These are phyloP conservation scores for Anabas testudineus DNA, from an alignment of 2,797 vertebrate species.

Conservation along the genomic window DNA sequence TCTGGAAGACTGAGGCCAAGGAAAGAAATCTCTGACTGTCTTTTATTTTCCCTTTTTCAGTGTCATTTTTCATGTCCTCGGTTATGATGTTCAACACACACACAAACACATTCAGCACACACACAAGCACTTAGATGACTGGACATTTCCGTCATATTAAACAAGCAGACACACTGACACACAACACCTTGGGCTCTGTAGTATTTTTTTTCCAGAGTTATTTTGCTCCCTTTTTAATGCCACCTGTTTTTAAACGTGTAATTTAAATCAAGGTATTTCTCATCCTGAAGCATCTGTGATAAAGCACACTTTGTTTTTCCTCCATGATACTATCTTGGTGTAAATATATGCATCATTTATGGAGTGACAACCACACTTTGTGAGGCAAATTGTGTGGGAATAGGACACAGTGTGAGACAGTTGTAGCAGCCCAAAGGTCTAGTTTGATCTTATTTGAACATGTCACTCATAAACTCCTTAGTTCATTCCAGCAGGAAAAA, in stretches of 20 bases:
- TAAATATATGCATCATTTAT: conserved; percentile 77
- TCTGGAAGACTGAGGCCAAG: conserved; percentile 89
- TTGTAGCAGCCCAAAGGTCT: conserved; percentile 22
- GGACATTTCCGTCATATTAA: conserved; percentile 36
- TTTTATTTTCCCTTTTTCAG: conserved; percentile 57
- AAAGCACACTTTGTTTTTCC: conserved; percentile 82
- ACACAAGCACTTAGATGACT: conserved; percentile 31
- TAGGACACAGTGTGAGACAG: conserved; percentile 12
- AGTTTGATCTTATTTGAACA: conserved; percentile 1
- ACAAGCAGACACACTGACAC: conserved; percentile 15
- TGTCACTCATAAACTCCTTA: conserved; percentile 21
- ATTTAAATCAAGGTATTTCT: conserved; percentile 81
- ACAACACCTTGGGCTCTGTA: conserved; percentile 61
- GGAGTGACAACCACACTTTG: conserved; percentile 43
- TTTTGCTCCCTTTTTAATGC: conserved; percentile 62
- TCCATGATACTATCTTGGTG: conserved; percentile 75
- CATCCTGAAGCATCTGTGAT: conserved; percentile 74
- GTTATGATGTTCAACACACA: conserved; percentile 50
- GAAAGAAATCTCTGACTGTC: too few relatives aligned
- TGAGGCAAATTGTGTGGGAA: conserved; percentile 18
- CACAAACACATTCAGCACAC: conserved; percentile 24
- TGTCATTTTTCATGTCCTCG: conserved; percentile 63
- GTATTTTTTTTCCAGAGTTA: conserved; percentile 71
- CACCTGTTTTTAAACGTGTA: conserved; percentile 80
- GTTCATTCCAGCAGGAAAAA: conserved; percentile 8